phyloP scores from a whole-genome alignment of 2,113 vertebrate species.

The Gallinago media region DNA sequence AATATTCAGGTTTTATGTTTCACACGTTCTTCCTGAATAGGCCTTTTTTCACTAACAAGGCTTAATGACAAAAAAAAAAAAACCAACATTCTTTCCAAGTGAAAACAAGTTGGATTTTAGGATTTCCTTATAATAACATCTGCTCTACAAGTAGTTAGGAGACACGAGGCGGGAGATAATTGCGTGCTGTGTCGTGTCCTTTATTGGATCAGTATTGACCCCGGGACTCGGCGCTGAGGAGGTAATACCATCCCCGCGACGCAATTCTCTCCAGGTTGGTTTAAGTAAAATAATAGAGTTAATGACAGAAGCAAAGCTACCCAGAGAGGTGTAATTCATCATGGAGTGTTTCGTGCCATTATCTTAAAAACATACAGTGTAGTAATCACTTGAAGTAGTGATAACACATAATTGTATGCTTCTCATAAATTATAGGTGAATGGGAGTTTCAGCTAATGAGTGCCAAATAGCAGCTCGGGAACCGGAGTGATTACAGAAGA shows the following conservation, averaged over 20 bases:
- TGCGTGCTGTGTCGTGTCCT: neutral
- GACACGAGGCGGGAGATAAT: neutral
- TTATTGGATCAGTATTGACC: neutral
- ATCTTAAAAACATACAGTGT: conserved; percentile 79
- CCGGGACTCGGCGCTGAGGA: conserved; percentile 2
- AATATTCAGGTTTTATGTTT: neutral
- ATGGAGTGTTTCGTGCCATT: conserved; percentile 71
- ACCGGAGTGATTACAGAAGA: conserved; percentile 77
- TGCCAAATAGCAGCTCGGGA: conserved; percentile 74
- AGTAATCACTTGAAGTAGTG: conserved; percentile 82
- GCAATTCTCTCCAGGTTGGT: conserved; percentile 49
- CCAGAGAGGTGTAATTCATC: conserved; percentile 77
- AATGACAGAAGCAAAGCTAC: conserved; percentile 75
- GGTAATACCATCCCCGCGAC: conserved; percentile 19
- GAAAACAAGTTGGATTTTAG: neutral
- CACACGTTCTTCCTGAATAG: neutral
- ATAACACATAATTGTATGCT: conserved; percentile 84
- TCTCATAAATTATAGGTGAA: conserved; percentile 83
- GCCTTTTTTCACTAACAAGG: neutral
- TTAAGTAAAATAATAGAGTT: conserved; percentile 74
- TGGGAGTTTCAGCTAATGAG: conserved; percentile 81
- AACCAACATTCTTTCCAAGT: neutral
- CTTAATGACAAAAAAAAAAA: neutral
- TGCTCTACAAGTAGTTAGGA: accelerated
- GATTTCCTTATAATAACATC: neutral